Percentiles rank a stretch among this genome's conserved stretches.
Evolutionary conservation across 2,797 vertebrate species (phyloP).

Genomic region (Peromyscus eremicus): DNA sequence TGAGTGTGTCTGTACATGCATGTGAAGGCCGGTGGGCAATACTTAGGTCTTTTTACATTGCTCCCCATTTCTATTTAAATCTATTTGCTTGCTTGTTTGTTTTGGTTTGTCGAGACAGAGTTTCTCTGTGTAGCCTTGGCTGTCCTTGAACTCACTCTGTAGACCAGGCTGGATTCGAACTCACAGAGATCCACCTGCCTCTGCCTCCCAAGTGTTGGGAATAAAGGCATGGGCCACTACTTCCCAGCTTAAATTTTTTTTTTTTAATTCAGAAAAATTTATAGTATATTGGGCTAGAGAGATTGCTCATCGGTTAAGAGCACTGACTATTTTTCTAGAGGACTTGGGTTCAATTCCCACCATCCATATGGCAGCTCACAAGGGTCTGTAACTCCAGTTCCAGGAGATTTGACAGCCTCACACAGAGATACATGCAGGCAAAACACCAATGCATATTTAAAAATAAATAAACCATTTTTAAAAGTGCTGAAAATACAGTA

Average conservation of each 20-base stretch:
- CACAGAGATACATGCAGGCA: neutral
- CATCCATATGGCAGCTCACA: neutral
- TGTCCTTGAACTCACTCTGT: neutral
- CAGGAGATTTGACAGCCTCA: neutral
- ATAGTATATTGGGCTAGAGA: neutral
- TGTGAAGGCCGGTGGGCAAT: neutral
- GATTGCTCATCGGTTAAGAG: neutral
- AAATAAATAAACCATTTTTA: neutral
- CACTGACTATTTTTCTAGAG: neutral
- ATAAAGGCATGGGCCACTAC: neutral
- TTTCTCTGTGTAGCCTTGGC: neutral
- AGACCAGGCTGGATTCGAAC: neutral
- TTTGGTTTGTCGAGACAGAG: neutral
- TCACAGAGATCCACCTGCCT: neutral
- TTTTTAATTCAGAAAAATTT: neutral
- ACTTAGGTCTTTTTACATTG: neutral
- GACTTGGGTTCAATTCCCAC: neutral
- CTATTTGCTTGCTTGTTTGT: neutral
- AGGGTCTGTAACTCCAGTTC: neutral
- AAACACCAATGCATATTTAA: neutral
- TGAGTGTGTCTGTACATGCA: neutral
- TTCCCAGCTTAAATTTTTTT: too few species aligned
- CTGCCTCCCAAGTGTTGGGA: neutral
- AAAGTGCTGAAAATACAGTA: neutral
- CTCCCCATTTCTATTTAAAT: neutral